Conservation (phyloP, 2,113 vertebrate species). For the Cololabis saira region DNA sequence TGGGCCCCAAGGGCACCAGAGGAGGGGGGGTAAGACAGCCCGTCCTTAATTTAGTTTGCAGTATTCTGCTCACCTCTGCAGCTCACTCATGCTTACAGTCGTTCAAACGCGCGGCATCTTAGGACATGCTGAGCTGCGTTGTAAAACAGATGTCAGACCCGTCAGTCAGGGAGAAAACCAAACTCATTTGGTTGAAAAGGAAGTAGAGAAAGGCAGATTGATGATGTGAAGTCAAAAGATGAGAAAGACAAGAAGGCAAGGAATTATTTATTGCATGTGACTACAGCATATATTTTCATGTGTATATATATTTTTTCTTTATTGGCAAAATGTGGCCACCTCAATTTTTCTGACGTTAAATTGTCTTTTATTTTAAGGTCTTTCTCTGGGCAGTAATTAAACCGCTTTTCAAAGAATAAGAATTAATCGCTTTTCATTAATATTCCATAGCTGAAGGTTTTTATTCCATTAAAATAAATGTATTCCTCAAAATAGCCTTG, state of each 20-base stretch:
- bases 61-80: constrained; percentile 37
- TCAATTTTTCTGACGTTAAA: background rate
- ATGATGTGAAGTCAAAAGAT: background rate
- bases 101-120: constrained; percentile 19
- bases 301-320: background rate
- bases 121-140: constrained; percentile 5
- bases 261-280: background rate
- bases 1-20: constrained; percentile 40
- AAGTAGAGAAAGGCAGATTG: background rate
- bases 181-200: background rate
- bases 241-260: background rate
- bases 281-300: background rate
- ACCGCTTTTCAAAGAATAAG: too few species aligned
- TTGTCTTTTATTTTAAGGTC: background rate
- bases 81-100: constrained; percentile 7
- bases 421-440: background rate
- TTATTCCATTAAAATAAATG: background rate
- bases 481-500: background rate
- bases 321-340: background rate
- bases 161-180: constrained; percentile 13
- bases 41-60: constrained; percentile 43
- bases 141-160: constrained; percentile 31
- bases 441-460: background rate
- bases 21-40: background rate
- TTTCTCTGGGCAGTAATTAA: background rate